Conservation (phyloP, 2,797 vertebrate genomes). For the Heterohyrax brucei region DNA sequence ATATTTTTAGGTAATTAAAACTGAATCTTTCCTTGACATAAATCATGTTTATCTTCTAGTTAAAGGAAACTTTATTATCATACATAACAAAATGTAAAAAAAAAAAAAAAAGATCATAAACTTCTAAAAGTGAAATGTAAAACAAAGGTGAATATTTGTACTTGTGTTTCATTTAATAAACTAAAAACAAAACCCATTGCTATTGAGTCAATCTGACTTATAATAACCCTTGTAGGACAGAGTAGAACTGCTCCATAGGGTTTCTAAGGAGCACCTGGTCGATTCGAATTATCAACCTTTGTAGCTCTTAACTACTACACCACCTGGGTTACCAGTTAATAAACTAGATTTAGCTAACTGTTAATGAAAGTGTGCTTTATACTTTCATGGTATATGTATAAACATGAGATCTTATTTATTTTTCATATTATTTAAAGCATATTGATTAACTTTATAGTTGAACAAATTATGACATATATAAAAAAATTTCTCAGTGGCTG, state of each 20-base stretch:
- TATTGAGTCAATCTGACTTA: too few relatives aligned
- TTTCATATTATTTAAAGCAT: conserved; percentile 22
- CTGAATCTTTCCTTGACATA: not conserved
- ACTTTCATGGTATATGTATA: not conserved
- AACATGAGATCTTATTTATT: not conserved
- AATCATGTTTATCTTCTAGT: not conserved
- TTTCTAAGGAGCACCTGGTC: too few relatives aligned
- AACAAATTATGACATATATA: conserved; percentile 16
- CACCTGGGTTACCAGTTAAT: not conserved
- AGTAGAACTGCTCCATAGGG: too few relatives aligned
- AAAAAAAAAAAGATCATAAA: not conserved
- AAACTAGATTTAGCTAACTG: not conserved
- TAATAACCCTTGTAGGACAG: too few relatives aligned
- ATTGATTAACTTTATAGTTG: not conserved
- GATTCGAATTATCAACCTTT: too few relatives aligned
- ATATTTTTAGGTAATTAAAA: not conserved
- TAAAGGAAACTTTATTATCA: not conserved
- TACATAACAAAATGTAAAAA: not conserved
- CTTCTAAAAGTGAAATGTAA: not conserved
- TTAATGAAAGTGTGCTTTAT: not conserved
- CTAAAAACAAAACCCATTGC: not conserved
- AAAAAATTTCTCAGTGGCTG: not conserved
- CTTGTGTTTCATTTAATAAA: not conserved
- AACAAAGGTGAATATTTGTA: not conserved
- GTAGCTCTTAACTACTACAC: too few relatives aligned